phyloP scores from a whole-genome alignment of 2,888 invertebrate genomes.

The Rhagonycha fulva region DNA sequence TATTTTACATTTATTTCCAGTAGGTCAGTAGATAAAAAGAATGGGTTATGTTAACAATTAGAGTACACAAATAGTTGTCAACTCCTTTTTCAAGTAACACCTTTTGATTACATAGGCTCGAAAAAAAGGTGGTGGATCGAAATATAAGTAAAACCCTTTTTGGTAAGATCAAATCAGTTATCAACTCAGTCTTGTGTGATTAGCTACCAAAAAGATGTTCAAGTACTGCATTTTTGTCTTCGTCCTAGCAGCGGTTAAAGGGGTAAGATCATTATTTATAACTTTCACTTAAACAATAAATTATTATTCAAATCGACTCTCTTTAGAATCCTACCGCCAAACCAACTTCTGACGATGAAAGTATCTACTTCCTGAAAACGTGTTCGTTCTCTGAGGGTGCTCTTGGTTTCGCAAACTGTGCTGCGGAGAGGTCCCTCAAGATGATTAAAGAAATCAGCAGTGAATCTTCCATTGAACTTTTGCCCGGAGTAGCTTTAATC shows the following conservation, averaged over 20 bases:
- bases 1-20: conserved; percentile 38
- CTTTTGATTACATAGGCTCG: conserved; percentile 6
- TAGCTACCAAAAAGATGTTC: not conserved
- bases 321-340: not conserved
- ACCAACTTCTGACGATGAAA: not conserved
- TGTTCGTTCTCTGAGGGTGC: conserved; percentile 9
- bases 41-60: conserved; percentile 37
- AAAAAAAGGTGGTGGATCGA: conserved; percentile 13
- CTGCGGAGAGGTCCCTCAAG: conserved; percentile 64
- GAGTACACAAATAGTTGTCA: conserved; percentile 20
- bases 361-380: not conserved
- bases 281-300: not conserved
- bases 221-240: not conserved
- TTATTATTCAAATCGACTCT: not conserved
- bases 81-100: conserved; percentile 19
- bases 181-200: not conserved
- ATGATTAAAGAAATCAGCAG: conserved; percentile 61
- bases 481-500: conserved; percentile 63
- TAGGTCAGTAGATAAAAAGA: conserved; percentile 39
- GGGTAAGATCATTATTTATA: not conserved
- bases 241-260: not conserved
- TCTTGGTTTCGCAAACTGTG: conserved; percentile 50
- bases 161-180: conserved; percentile 3
- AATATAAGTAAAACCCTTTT: conserved; percentile 23
- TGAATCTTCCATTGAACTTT: conserved; percentile 61